Base-by-base conservation (phyloP, 2,888 invertebrate genomes). In the Drosophila stalkeri region DNA sequence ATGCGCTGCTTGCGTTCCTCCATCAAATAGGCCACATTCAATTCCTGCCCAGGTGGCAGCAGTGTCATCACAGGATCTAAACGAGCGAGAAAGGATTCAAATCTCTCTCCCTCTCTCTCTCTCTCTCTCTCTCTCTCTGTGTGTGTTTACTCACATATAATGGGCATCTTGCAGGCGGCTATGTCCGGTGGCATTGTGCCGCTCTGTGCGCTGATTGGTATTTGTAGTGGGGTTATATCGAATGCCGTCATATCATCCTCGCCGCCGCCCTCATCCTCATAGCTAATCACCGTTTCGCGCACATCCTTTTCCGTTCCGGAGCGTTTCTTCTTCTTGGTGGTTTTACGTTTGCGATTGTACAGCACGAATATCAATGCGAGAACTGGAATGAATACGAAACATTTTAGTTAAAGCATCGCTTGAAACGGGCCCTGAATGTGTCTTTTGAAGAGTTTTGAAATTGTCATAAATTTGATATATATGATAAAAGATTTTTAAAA, bases 211-310 rank as follows among this genome's bases (percentile, higher is more conserved):
- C 98, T 97, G 83, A 98, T 97, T 44, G 99, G 98, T 93, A 99
- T 99, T 93, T 99, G 98, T 56, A 99, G 95, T 20, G 99, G 98
- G 20, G 98, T 98, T 91, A 99, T 99, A 92, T 99, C 99, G 93
- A 99, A 99, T 27, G 99, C 98, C 55, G 99, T 99, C 97, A 99
- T 99, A 93, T 99, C 99, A 90, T 99, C 99, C 93, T 99, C 98
- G 83, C 99, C 99, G 90, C 99, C 99, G 39, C 98, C 98, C 94
- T 99, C 99, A 92, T 99, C 99, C 91, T 99, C 99, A 91, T 99
- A 99, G 93, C 98, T 99, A 92, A 99, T 98, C 90, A 99, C 99
- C 93, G 99, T 99, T 93, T 99, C 99, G 83, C 99, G 95, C 43
- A 99, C 99, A 93, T 99, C 99, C 92, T 99, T 99, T 90, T 99